Percentiles rank a stretch among this genome's conserved stretches.
phyloP scores from a whole-genome alignment of 1,140 invertebrate genomes.

The Ptiloglossa arizonensis region DNA sequence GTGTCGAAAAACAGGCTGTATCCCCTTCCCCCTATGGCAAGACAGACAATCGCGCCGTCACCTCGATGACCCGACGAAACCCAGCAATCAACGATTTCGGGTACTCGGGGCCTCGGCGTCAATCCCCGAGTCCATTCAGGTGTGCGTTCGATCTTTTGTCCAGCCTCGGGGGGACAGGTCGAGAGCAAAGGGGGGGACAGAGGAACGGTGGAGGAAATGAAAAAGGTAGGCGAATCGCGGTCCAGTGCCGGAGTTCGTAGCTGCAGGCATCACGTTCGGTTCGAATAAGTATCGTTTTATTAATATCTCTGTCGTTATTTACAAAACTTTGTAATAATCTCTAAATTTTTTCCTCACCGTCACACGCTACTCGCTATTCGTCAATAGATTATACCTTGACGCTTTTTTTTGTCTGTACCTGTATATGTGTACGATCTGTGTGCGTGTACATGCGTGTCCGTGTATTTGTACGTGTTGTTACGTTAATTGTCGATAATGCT shows the following conservation, averaged over 20 bases:
- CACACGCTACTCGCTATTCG: constrained; percentile 76
- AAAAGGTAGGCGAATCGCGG: background rate
- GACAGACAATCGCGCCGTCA: background rate
- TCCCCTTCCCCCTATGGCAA: background rate
- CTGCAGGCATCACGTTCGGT: constrained; percentile 44
- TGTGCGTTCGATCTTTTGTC: constrained; percentile 22
- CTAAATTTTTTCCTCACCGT: constrained; percentile 75
- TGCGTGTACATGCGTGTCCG: background rate
- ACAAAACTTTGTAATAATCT: constrained; percentile 82
- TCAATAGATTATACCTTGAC: constrained; percentile 67
- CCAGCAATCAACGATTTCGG: background rate
- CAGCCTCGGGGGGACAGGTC: background rate
- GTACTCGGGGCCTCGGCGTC: background rate
- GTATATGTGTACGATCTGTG: constrained; percentile 28
- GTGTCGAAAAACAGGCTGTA: background rate
- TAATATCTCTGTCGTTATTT: constrained; percentile 81
- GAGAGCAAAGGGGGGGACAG: too few relatives aligned
- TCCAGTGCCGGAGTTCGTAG: background rate
- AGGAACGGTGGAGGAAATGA: too few relatives aligned
- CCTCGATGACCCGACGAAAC: constrained; percentile 8
- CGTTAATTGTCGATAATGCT: constrained; percentile 61
- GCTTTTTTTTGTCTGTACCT: constrained; percentile 46
- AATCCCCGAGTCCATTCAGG: constrained; percentile 1
- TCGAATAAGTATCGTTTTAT: constrained; percentile 81
- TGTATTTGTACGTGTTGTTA: constrained; percentile 32